phyloP scores from a whole-genome alignment of 2,113 vertebrate species.

The Opisthocomus hoazin region DNA sequence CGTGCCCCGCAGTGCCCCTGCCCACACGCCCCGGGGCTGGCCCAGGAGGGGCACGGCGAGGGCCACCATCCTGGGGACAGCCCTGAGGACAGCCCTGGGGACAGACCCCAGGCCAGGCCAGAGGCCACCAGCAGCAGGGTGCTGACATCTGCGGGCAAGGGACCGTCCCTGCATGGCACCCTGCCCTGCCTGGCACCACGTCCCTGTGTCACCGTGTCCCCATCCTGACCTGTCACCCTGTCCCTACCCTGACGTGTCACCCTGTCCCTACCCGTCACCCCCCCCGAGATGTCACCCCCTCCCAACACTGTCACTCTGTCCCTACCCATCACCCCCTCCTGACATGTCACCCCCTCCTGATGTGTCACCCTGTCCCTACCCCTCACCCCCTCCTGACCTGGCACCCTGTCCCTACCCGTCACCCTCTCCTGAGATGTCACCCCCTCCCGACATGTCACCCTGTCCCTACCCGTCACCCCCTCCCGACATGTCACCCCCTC shows the following conservation, averaged over 20 bases:
- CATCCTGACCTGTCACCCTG: accelerated
- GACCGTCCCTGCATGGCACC: not conserved
- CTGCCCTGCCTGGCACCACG: not conserved
- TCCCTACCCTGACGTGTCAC: not conserved
- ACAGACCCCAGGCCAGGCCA: not conserved
- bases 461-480: not conserved
- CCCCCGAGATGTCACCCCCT: not conserved
- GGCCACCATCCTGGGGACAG: accelerated
- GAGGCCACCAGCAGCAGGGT: not conserved
- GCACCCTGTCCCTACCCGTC: not conserved
- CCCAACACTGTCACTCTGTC: not conserved
- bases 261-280: not conserved
- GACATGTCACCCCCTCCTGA: not conserved
- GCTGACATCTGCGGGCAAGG: not conserved
- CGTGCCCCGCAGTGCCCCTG: not conserved
- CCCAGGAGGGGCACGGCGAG: not conserved
- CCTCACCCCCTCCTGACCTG: not conserved
- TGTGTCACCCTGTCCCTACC: not conserved
- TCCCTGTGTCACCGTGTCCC: not conserved
- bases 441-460: not conserved
- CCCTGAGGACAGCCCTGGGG: accelerated
- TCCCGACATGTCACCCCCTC: no score
- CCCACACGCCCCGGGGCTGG: accelerated
- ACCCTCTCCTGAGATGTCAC: not conserved
- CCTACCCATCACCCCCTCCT: not conserved